Conservation (phyloP, 92 coral and sea anemone species). For the Parazoanthus swiftii region DNA sequence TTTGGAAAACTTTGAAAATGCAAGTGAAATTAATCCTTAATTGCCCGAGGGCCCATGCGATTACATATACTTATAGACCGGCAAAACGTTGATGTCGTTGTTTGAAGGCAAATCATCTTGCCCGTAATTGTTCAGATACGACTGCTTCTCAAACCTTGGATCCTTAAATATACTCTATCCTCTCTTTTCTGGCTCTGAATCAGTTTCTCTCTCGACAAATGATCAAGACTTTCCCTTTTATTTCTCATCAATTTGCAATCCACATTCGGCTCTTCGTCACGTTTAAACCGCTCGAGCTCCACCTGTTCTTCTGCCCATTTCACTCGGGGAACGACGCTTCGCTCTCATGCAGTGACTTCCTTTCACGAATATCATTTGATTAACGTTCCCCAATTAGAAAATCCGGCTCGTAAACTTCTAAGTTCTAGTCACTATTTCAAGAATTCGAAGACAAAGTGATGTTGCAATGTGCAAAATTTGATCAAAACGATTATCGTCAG, state of each 20-base stretch:
- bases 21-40: too few relatives aligned
- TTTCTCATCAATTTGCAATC: constrained; percentile 44
- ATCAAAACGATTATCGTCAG: too few relatives aligned
- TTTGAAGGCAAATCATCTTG: constrained; percentile 62
- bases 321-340: constrained; percentile 71
- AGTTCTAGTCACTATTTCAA: too few relatives aligned
- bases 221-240: constrained; percentile 58
- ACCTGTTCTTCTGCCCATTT: constrained; percentile 86
- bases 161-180: constrained; percentile 65
- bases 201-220: neutral
- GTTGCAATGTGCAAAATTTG: too few relatives aligned
- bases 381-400: constrained; percentile 68
- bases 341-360: constrained; percentile 47
- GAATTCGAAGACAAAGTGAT: too few relatives aligned
- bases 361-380: constrained; percentile 46
- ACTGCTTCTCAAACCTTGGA: constrained; percentile 66
- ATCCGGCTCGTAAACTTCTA: constrained; percentile 58
- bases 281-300: constrained; percentile 72
- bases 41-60: too few relatives aligned
- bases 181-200: constrained; percentile 21
- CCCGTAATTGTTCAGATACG: constrained; percentile 84
- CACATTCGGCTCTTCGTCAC: neutral
- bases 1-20: too few relatives aligned
- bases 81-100: constrained; percentile 73
- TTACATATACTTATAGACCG: constrained; percentile 64